Evolutionary conservation across 2,888 invertebrate genomes (phyloP), one percentile per base, ranked within the genome.

Genomic region (Mystacides longicornis): DNA sequence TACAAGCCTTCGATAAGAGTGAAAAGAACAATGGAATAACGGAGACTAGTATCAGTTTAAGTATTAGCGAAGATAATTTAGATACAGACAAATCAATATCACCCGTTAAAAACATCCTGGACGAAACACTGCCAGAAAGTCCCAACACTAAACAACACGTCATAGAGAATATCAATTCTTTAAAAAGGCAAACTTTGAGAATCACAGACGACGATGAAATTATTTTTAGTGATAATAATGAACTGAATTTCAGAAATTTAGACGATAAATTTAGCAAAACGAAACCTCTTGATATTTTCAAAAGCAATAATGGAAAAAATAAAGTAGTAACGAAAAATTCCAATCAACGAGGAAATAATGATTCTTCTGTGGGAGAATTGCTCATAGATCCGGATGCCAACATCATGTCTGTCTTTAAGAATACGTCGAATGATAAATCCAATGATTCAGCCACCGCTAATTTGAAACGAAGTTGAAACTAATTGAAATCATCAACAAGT

Each of bases 121-220:
- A 58, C 37, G 45, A 50, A 27, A 55, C 52, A 2, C n/a, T 58
- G 9, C 58, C 23, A 16, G 58, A 58, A 43, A 52, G 52, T 9
- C 58, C 58, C 3, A 22, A 23, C 1, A 58, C 58, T 2, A 58
- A 55, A 48, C 27, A 31, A 21, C n/a, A 43, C 27, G 55, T 55
- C 14, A 53, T 27, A 43, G 52, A 53, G 2, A 45, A 58, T 50
- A 55, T 58, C 23, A 55, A 50, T 23, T 21, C 18, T 19, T 16
- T 58, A 14, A 58, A 55, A 45, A 23, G 51, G n/a, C 57, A 57
- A 14, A 54, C 45, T 27, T 31, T 50, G 18, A 21, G 20, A n/a
- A 23, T 45, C 18, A 19, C 19, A 21, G 45, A 45, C 7, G 14
- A 45, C 45, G 37, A 37, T 37, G 7, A 37, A 37, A 37, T 37